These are phyloP conservation scores for Vidua chalybeata DNA, from an alignment of 2,113 vertebrate species.

Conservation along the genomic window DNA sequence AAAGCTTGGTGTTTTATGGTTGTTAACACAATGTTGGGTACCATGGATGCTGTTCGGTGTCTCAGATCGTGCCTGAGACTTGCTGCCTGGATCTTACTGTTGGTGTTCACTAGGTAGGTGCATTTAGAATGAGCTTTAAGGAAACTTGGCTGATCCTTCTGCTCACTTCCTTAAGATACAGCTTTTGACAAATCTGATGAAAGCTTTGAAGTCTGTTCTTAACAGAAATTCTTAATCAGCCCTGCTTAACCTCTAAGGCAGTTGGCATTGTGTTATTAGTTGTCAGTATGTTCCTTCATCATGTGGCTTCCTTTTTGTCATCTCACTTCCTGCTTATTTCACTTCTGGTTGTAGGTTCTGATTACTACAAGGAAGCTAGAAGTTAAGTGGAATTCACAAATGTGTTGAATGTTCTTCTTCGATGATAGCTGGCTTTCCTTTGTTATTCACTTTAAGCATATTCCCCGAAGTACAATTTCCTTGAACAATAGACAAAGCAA, in stretches of 20 bases:
- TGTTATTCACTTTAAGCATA: neutral
- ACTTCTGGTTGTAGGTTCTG: neutral
- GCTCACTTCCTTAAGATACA: neutral
- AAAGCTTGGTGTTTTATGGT: neutral
- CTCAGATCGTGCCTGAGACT: neutral
- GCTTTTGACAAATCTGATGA: neutral
- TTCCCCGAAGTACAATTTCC: conserved; percentile 29
- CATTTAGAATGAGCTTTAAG: neutral
- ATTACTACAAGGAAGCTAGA: conserved; percentile 26
- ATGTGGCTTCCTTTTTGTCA: conserved; percentile 42
- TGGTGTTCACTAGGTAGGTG: neutral
- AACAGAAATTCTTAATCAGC: neutral
- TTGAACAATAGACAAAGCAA: conserved; percentile 39
- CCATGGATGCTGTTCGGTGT: neutral
- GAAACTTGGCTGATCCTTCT: neutral
- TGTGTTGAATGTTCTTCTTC: neutral
- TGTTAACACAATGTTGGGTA: neutral
- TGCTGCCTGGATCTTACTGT: neutral
- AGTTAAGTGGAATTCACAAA: neutral
- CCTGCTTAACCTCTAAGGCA: neutral
- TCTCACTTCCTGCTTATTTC: conserved; percentile 52
- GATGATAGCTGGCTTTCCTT: neutral
- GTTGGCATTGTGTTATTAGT: neutral
- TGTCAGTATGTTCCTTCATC: conserved; percentile 13
- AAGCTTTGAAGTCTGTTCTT: neutral